phyloP scores from a whole-genome alignment of 2,888 invertebrate species.

The Euproctis similis region DNA sequence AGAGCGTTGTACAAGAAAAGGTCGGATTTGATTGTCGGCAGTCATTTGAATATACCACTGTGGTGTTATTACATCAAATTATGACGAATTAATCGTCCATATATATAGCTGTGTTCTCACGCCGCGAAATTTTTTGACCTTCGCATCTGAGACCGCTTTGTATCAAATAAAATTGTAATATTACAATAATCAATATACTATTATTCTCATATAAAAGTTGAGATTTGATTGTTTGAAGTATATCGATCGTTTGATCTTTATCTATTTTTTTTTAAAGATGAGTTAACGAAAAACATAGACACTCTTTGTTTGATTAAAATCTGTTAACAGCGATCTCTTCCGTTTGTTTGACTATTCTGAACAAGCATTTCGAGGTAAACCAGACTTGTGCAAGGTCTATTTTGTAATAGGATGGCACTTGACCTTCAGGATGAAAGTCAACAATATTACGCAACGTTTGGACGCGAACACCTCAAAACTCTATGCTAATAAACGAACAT shows the following conservation, averaged over 20 bases:
- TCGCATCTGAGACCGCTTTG: constrained; percentile 48
- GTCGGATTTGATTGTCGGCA: constrained; percentile 73
- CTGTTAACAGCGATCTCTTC: constrained; percentile 61
- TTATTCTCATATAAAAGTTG: constrained; percentile 27
- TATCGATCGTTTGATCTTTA: constrained; percentile 23
- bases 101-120: constrained; percentile 65
- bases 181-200: constrained; percentile 26
- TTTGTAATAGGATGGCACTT: constrained; percentile 75
- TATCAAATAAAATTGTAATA: constrained; percentile 33
- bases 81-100: constrained; percentile 67
- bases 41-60: constrained; percentile 72
- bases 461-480: constrained; percentile 53
- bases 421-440: constrained; percentile 76
- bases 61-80: constrained; percentile 70
- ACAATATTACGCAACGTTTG: constrained; percentile 67
- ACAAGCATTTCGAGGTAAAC: constrained; percentile 61
- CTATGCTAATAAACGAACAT: constrained; percentile 67
- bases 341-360: constrained; percentile 54
- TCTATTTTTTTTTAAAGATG: constrained; percentile 28
- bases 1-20: constrained; percentile 73
- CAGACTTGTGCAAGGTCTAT: constrained; percentile 67
- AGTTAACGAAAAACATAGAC: constrained; percentile 31
- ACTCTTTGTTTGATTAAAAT: constrained; percentile 52
- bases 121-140: constrained; percentile 65
- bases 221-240: constrained; percentile 28